phyloP scores from a whole-genome alignment of 2,888 invertebrate species.

The Dicycla oo region DNA sequence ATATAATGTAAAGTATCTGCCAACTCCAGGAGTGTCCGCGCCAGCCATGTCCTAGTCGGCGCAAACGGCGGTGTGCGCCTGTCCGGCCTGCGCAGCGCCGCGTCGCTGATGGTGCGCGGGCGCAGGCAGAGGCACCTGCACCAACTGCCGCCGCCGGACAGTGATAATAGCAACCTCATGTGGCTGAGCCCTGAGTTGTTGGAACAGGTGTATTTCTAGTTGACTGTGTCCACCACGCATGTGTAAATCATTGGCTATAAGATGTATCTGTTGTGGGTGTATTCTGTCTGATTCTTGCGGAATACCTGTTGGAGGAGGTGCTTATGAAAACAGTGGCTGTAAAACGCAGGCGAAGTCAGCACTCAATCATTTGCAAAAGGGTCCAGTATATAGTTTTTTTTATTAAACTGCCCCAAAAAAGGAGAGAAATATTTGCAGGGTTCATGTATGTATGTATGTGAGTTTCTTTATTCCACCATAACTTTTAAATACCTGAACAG shows the following conservation, averaged over 20 bases:
- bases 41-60: conserved; percentile 95
- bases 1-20: neutral
- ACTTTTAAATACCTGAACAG: too few species aligned
- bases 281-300: neutral
- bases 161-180: conserved; percentile 92
- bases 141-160: conserved; percentile 93
- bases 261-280: neutral
- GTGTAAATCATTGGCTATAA: neutral
- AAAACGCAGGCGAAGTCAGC: neutral
- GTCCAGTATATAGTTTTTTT: neutral
- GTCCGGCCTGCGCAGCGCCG: conserved; percentile 95
- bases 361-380: neutral
- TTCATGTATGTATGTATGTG: too few species aligned
- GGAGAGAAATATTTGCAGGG: too few species aligned
- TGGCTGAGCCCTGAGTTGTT: conserved; percentile 98
- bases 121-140: conserved; percentile 93
- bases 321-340: too few species aligned
- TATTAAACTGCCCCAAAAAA: too few species aligned
- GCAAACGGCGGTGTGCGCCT: conserved; percentile 93
- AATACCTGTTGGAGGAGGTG: neutral
- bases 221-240: neutral
- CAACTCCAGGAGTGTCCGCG: conserved; percentile 93
- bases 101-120: conserved; percentile 93
- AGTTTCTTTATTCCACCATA: too few species aligned
- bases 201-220: conserved; percentile 92